phyloP scores from a whole-genome alignment of 35 echinoderm and acorn worm species.

The Apostichopus parvimensis region DNA sequence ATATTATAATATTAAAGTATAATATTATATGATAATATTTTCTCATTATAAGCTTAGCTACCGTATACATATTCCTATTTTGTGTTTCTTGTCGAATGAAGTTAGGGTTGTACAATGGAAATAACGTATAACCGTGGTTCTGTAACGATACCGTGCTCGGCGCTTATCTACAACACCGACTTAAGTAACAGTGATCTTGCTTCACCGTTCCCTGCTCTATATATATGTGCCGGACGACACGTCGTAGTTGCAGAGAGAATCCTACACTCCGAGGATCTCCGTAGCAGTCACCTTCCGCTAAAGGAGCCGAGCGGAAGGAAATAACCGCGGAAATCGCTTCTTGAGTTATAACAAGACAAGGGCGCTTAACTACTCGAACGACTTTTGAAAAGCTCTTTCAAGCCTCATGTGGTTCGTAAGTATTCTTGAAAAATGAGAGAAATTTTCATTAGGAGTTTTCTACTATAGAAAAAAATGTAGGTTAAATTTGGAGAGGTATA shows the following conservation, averaged over 20 bases:
- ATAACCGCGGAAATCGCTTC: conserved; percentile 9
- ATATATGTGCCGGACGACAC: no score
- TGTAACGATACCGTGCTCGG: no score
- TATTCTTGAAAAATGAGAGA: not conserved
- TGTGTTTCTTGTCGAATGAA: no score
- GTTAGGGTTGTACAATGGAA: no score
- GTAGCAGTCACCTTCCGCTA: not conserved
- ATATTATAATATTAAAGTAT: no score
- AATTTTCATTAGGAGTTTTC: not conserved
- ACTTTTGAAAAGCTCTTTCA: not conserved
- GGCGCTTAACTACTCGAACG: conserved; percentile 7
- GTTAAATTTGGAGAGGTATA: not conserved
- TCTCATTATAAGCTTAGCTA: no score
- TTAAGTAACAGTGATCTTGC: no score
- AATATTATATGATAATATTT: no score
- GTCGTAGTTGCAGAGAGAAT: not conserved
- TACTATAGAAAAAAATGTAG: not conserved
- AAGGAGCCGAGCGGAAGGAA: not conserved
- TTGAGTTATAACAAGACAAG: not conserved
- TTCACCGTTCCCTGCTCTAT: no score
- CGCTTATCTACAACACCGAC: no score
- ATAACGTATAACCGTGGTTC: no score
- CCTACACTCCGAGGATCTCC: not conserved
- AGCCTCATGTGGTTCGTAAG: conserved; percentile 12
- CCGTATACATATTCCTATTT: no score